These are phyloP conservation scores for Platysternon megacephalum DNA, from an alignment of 2,113 vertebrate genomes.

Conservation along the genomic window DNA sequence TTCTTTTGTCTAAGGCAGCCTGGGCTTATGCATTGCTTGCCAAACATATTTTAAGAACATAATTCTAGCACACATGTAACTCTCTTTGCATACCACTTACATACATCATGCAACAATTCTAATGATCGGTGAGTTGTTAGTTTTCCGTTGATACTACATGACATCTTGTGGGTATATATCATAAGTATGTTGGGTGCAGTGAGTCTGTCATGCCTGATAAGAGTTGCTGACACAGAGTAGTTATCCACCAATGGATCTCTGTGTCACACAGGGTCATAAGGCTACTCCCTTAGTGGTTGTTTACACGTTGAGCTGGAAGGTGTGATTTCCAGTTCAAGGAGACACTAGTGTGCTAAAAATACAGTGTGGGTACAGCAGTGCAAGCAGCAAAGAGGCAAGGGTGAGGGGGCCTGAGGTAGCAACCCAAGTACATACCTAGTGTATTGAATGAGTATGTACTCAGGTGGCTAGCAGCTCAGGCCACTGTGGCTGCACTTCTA, in stretches of 20 bases:
- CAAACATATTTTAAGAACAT: not conserved
- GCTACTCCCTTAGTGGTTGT: not conserved
- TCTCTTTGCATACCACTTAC: not conserved
- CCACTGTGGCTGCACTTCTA: not conserved
- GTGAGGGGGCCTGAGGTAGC: not conserved
- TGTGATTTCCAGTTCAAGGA: not conserved
- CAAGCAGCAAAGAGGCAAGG: not conserved
- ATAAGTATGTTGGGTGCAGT: not conserved
- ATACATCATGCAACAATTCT: not conserved
- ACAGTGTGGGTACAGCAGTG: not conserved
- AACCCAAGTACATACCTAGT: not conserved
- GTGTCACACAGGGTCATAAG: not conserved
- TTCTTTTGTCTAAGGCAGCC: not conserved
- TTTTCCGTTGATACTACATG: not conserved
- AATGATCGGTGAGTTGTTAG: not conserved
- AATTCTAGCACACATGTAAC: not conserved
- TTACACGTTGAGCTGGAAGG: not conserved
- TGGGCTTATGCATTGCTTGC: not conserved
- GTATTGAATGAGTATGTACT: not conserved
- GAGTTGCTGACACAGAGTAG: not conserved
- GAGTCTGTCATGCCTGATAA: not conserved
- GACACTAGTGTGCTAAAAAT: not conserved
- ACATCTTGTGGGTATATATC: not conserved
- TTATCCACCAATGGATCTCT: not conserved
- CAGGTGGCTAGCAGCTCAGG: not conserved